Percentiles rank a stretch among this genome's conserved stretches.
These are phyloP conservation scores for Catagonus wagneri DNA, from an alignment of 2,113 vertebrate species.

Conservation along the genomic window DNA sequence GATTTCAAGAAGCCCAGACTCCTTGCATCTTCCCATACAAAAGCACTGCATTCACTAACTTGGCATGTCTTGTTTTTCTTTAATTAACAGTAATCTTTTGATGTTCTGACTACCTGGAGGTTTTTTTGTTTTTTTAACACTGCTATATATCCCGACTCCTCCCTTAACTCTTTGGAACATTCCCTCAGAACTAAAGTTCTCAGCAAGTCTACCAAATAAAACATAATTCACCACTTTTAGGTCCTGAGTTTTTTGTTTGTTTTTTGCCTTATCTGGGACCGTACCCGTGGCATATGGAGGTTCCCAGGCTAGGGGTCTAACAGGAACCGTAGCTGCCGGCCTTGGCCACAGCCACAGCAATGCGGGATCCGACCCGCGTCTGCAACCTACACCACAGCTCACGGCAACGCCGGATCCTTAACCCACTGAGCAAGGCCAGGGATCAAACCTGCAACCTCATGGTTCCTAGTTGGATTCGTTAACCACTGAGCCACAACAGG, in stretches of 20 bases:
- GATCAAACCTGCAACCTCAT: no score
- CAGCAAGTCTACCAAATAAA: neutral
- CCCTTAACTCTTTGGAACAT: neutral
- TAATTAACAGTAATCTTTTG: neutral
- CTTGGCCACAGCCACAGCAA: no score
- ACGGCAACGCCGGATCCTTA: no score
- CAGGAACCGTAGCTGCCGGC: no score
- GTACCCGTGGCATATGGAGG: no score
- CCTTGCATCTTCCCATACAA: neutral
- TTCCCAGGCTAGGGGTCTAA: no score
- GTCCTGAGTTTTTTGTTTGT: neutral
- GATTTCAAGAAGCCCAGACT: neutral
- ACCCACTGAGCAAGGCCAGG: no score
- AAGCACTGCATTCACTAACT: neutral
- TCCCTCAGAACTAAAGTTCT: neutral
- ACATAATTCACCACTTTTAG: neutral
- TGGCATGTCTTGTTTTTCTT: neutral
- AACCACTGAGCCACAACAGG: no score
- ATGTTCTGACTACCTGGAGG: neutral
- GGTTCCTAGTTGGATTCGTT: no score
- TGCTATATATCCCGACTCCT: neutral
- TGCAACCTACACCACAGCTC: no score
- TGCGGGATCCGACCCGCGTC: no score
- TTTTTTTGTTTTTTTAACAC: neutral
- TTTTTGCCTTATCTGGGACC: no score